Percentiles rank a stretch among this genome's conserved stretches.
Conservation (phyloP, 2,113 vertebrate species). For the Columba livia region DNA sequence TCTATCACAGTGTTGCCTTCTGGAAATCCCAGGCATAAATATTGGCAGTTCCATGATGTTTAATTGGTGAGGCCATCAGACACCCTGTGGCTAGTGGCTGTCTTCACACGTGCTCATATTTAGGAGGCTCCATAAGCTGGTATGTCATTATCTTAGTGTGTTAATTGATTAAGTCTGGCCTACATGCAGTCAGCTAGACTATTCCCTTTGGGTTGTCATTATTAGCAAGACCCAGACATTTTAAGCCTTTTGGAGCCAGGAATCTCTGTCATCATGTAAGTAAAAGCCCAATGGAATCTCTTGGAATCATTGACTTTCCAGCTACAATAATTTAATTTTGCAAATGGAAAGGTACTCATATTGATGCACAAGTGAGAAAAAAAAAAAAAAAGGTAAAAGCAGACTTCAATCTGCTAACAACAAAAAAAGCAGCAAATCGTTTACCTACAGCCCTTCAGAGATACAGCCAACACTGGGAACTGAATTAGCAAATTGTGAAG, state of each 20-base stretch:
- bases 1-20: background rate
- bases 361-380: background rate
- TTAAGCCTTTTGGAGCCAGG: slow-evolving; percentile 14
- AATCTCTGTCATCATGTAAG: background rate
- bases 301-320: background rate
- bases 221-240: background rate
- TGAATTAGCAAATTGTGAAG: background rate
- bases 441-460: slow-evolving; percentile 4
- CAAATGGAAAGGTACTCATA: background rate
- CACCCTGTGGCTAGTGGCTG: background rate
- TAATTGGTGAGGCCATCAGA: background rate
- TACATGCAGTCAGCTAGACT: background rate
- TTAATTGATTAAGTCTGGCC: slow-evolving; percentile 34
- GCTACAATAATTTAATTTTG: background rate
- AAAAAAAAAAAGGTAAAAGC: background rate
- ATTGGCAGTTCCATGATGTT: background rate
- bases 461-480: background rate
- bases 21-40: background rate
- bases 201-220: background rate
- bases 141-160: background rate
- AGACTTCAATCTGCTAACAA: background rate
- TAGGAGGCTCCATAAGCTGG: background rate
- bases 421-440: background rate
- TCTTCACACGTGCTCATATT: background rate
- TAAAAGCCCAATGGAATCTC: background rate